These are phyloP conservation scores for Oryctolagus cuniculus DNA, from an alignment of 2,113 vertebrate species.

Conservation along the genomic window DNA sequence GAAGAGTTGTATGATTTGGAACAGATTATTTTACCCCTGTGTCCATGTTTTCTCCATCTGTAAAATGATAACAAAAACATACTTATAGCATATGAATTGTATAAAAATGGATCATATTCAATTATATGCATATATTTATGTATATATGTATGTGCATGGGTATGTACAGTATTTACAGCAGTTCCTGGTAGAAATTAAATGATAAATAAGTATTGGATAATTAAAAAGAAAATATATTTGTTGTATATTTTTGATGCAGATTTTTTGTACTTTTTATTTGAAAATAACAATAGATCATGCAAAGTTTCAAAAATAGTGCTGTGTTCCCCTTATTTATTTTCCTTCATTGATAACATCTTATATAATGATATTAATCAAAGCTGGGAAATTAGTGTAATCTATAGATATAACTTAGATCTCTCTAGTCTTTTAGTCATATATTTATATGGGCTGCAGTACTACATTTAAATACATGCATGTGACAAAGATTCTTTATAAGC, in stretches of 20 bases:
- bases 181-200: background rate
- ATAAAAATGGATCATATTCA: background rate
- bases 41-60: background rate
- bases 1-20: background rate
- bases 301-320: too few species aligned
- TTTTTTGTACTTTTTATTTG: too few species aligned
- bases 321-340: too few species aligned
- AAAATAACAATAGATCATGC: too few species aligned
- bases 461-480: background rate
- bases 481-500: background rate
- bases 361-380: too few species aligned
- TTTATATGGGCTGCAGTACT: too few species aligned
- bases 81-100: background rate
- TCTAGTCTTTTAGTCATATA: too few species aligned
- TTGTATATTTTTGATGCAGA: background rate
- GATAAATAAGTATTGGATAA: background rate
- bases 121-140: background rate
- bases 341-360: too few species aligned
- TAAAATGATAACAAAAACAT: background rate
- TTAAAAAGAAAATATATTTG: background rate
- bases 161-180: background rate
- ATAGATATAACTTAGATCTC: too few species aligned
- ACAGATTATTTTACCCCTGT: background rate
- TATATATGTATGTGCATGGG: background rate
- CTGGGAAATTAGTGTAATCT: too few species aligned